Evolutionary conservation across 1,140 invertebrate species (phyloP).

Genomic region (Eciton burchellii): DNA sequence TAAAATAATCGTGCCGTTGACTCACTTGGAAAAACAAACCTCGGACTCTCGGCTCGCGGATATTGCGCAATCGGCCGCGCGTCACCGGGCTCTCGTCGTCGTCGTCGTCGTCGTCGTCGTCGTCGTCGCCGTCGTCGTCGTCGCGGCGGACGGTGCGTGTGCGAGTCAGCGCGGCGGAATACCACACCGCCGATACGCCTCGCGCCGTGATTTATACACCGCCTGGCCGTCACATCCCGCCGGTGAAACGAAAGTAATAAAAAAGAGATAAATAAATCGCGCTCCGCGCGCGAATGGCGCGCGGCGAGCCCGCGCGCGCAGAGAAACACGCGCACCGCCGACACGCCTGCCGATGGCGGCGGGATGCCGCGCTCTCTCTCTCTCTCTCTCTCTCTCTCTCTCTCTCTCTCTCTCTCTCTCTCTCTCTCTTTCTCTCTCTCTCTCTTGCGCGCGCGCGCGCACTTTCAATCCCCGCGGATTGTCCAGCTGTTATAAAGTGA

Average conservation of each 20-base stretch:
- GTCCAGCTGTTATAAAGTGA: conserved; percentile 39
- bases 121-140: conserved; percentile 53
- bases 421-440: conserved; percentile 4
- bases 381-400: conserved; percentile 5
- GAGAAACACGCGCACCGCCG: conserved; percentile 8
- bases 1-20: conserved; percentile 66
- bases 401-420: neutral
- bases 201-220: conserved; percentile 67
- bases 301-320: conserved; percentile 7
- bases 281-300: conserved; percentile 24
- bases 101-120: too few species aligned
- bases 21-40: conserved; percentile 67
- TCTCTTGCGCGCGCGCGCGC: neutral
- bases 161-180: conserved; percentile 42
- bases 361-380: neutral
- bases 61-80: conserved; percentile 61
- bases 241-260: conserved; percentile 63
- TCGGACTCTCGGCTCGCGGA: conserved; percentile 32
- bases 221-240: conserved; percentile 46
- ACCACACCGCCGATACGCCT: conserved; percentile 36
- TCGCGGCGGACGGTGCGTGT: neutral
- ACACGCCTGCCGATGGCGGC: conserved; percentile 8
- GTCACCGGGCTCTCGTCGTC: conserved; percentile 43
- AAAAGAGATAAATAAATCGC: conserved; percentile 51
- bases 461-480: conserved; percentile 29